Conservation (phyloP, 1,140 invertebrate genomes). For the Penaeus chinensis region DNA sequence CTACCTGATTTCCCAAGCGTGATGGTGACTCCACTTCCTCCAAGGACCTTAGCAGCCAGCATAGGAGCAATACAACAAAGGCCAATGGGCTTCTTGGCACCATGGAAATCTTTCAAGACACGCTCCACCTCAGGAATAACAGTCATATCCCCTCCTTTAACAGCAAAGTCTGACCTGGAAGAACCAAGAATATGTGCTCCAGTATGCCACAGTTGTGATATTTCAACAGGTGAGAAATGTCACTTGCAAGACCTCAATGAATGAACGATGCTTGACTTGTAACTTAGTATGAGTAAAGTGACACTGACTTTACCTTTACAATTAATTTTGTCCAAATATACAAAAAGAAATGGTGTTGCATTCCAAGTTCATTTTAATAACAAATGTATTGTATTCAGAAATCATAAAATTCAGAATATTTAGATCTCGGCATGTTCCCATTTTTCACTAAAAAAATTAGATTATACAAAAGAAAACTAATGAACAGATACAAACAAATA, state of each 20-base stretch:
- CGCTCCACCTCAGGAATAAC: slow-evolving; percentile 71
- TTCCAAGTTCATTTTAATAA: no score
- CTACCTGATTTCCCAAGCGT: slow-evolving; percentile 71
- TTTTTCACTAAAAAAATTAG: no score
- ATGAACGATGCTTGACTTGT: no score
- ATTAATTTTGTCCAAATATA: no score
- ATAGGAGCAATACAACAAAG: slow-evolving; percentile 75
- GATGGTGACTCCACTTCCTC: slow-evolving; percentile 69
- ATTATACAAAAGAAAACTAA: no score
- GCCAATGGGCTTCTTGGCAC: slow-evolving; percentile 73
- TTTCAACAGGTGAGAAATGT: slow-evolving; percentile 23
- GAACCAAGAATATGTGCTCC: slow-evolving; percentile 24
- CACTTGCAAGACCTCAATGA: background rate
- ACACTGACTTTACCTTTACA: background rate
- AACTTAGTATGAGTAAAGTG: no score
- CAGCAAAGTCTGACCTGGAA: slow-evolving; percentile 73
- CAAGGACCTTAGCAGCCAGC: slow-evolving; percentile 72
- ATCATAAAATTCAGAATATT: no score
- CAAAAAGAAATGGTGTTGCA: no score
- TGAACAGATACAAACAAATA: no score
- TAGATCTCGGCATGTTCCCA: no score
- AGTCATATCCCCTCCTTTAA: slow-evolving; percentile 71
- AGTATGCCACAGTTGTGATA: background rate
- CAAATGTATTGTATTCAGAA: no score
- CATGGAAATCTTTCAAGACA: slow-evolving; percentile 73